Conservation (phyloP, 2,797 vertebrate genomes). For the Sus cebifrons region DNA sequence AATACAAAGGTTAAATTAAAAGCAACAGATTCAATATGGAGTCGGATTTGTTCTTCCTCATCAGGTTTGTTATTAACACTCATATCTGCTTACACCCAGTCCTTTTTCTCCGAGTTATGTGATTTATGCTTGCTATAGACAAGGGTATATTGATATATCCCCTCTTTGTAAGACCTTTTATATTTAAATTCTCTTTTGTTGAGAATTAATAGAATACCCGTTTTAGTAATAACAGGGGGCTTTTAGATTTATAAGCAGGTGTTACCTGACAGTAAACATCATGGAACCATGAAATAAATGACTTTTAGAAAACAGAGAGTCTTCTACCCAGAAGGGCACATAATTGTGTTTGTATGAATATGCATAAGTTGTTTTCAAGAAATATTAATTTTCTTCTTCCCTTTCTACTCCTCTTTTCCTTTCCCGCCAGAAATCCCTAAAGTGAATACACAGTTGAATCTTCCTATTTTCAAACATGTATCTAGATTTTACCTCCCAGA, state of each 20-base stretch:
- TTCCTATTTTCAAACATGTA: not conserved
- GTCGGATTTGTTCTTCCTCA: too few species aligned
- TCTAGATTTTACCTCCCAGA: not conserved
- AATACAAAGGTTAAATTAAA: too few species aligned
- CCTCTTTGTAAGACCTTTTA: slow-evolving; percentile 23
- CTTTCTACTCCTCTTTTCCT: not conserved
- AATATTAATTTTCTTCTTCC: not conserved
- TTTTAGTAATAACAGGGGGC: not conserved
- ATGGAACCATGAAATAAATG: slow-evolving; percentile 30
- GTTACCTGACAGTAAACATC: slow-evolving; percentile 11
- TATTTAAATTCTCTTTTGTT: not conserved
- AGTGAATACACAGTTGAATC: not conserved
- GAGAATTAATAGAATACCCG: not conserved
- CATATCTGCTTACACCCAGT: not conserved
- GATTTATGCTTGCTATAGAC: not conserved
- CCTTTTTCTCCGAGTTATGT: not conserved
- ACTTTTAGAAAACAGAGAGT: slow-evolving; percentile 32
- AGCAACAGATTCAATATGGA: too few species aligned
- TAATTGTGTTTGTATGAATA: slow-evolving; percentile 32
- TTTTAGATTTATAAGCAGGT: slow-evolving; percentile 43
- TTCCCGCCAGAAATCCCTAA: not conserved
- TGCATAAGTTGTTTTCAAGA: slow-evolving; percentile 10
- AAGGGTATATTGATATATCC: not conserved
- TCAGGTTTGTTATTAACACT: not conserved
- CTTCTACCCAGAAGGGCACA: slow-evolving; percentile 47